Conservation (phyloP, 2,888 invertebrate genomes). For the Agriopis leucophaearia region DNA sequence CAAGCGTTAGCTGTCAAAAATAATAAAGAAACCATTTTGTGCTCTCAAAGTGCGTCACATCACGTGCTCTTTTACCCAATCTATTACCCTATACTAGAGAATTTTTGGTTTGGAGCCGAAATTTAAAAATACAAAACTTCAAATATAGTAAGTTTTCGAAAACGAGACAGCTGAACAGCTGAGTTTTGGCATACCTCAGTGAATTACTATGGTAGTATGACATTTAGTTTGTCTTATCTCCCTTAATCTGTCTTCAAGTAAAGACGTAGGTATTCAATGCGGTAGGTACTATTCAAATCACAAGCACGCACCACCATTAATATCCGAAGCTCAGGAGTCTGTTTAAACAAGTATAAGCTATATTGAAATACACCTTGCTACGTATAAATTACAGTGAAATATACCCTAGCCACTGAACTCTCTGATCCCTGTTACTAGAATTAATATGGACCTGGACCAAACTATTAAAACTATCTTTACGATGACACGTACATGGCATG, state of each 20-base stretch:
- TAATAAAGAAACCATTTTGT: too few relatives aligned
- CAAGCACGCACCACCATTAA: conserved; percentile 69
- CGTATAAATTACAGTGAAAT: conserved; percentile 20
- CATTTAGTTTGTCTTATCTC: conserved; percentile 39
- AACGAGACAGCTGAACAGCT: background rate
- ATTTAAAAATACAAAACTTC: too few relatives aligned
- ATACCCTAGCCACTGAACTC: background rate
- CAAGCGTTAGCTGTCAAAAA: too few relatives aligned
- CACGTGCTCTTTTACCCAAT: too few relatives aligned
- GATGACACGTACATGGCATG: too few relatives aligned
- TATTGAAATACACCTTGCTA: conserved; percentile 8
- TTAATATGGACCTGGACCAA: too few relatives aligned
- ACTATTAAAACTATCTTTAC: too few relatives aligned
- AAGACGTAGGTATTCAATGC: conserved; percentile 58
- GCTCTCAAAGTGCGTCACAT: too few relatives aligned
- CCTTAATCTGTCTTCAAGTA: conserved; percentile 31
- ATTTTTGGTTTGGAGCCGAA: too few relatives aligned
- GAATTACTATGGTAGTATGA: background rate
- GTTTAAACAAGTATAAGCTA: conserved; percentile 55
- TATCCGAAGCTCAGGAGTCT: conserved; percentile 58
- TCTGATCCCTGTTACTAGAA: background rate
- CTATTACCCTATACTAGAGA: too few relatives aligned
- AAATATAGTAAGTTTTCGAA: too few relatives aligned
- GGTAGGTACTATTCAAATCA: conserved; percentile 73
- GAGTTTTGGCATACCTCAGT: background rate